A percentile compares a stretch with the other conserved stretches of the same genome.
Conservation (phyloP, 2,888 invertebrate genomes). For the Cataglyphis altisquamis region DNA sequence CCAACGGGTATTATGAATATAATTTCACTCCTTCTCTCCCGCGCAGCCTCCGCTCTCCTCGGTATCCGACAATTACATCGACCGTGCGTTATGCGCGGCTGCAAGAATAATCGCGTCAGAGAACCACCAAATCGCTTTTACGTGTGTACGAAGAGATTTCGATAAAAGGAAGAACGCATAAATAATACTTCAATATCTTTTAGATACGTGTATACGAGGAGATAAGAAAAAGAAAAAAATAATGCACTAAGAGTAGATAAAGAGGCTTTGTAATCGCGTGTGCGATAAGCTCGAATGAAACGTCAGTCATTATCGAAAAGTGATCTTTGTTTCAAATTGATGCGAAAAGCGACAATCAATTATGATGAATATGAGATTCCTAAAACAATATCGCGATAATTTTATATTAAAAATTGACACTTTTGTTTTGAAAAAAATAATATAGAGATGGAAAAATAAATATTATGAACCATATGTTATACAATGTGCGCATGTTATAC, state of each 20-base stretch:
- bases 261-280: neutral
- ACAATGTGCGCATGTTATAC: neutral
- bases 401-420: neutral
- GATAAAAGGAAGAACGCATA: neutral
- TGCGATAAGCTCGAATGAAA: neutral
- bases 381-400: neutral
- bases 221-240: conserved; percentile 10
- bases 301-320: neutral
- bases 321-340: neutral
- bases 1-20: conserved; percentile 38
- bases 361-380: neutral
- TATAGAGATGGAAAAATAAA: neutral
- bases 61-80: conserved; percentile 51
- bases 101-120: conserved; percentile 37
- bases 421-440: conserved; percentile 10
- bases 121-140: neutral
- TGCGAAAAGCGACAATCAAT: neutral
- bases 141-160: neutral
- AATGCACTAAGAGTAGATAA: neutral
- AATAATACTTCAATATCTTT: neutral
- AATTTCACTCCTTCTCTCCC: conserved; percentile 26
- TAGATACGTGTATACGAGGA: neutral
- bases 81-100: conserved; percentile 23
- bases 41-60: neutral
- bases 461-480: neutral